Base-by-base conservation (phyloP, 2,113 vertebrate genomes). In the Chloroceryle aenea region DNA sequence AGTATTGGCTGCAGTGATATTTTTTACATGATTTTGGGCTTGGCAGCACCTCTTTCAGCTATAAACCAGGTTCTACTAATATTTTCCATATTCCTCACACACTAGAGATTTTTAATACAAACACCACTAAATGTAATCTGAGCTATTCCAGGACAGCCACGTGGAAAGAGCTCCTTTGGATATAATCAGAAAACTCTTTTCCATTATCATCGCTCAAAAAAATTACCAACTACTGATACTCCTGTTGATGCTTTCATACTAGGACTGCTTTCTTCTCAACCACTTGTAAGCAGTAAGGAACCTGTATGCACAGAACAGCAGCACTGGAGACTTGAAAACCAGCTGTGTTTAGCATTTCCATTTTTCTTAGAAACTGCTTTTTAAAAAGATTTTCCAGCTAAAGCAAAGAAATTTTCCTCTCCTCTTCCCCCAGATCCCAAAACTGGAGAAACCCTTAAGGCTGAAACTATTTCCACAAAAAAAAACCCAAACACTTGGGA, bases 81-180 rank as follows among this genome's bases (percentile, higher is more conserved):
- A 94, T 82, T 96, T 96, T 96, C 93, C 90, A 79, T 68, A 84
- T 32, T 84, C 58, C 36, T 74, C 75, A 67, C 34, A 52, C 25
- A 50, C 29, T 78, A 5, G 90, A 78, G 45, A 43, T 66, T 86
- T 93, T 77, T 93, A 85, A 90, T 43, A 63, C 50, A 74, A 82
- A 56, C 36, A 74, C 23, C 64, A 84, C 19, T 48, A 78, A 87
- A 64, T 6, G 29, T 61, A 94, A 95, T 29, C 50, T 58, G 67
- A 96, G 71, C 78, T 69, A 26, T 22, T 93, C 64, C n/a, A 77
- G 64, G 59, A 74, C 23, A 71, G 84, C 26, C 67, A 73, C 3
- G 29, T 62, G 50, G 50, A 63, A 90, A 89, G 68, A 90, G 30
- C 9, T 90, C 58, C 40, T 61, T 68, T 32, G 45, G 32, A 62